Conservation (phyloP, 2,797 vertebrate species). For the Rhodeus uyekii region DNA sequence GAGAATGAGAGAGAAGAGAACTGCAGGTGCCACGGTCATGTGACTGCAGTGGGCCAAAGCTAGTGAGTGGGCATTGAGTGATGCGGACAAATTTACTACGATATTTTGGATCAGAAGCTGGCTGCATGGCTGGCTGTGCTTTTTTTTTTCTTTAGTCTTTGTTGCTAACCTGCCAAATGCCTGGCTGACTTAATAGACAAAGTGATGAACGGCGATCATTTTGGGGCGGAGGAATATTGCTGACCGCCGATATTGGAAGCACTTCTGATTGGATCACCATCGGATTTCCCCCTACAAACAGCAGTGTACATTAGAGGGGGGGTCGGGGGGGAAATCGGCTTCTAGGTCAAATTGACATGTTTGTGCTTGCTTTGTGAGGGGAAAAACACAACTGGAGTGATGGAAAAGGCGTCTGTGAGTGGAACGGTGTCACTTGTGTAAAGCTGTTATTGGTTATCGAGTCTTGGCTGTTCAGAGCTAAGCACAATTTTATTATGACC, state of each 20-base stretch:
- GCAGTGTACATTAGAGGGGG: slow-evolving; percentile 53
- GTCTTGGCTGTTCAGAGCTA: slow-evolving; percentile 15
- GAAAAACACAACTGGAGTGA: slow-evolving; percentile 44
- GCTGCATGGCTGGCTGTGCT: slow-evolving; percentile 6
- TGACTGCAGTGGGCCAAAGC: background rate
- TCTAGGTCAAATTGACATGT: slow-evolving; percentile 74
- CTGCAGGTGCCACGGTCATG: background rate
- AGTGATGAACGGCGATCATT: slow-evolving; percentile 78
- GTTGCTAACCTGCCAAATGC: slow-evolving; percentile 59
- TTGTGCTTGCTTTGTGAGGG: slow-evolving; percentile 64
- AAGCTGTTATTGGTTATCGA: slow-evolving; percentile 44
- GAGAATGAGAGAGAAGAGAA: slow-evolving; percentile 6
- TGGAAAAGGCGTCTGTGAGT: slow-evolving; percentile 10
- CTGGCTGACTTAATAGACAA: slow-evolving; percentile 61
- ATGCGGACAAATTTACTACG: slow-evolving; percentile 53
- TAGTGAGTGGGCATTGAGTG: slow-evolving; percentile 49
- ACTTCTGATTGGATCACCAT: slow-evolving; percentile 78
- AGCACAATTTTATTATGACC: slow-evolving; percentile 46
- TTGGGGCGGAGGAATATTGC: slow-evolving; percentile 68
- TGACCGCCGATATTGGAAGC: slow-evolving; percentile 72
- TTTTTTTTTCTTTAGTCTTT: slow-evolving; percentile 29
- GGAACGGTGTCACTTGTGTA: slow-evolving; percentile 29
- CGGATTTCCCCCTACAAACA: slow-evolving; percentile 71
- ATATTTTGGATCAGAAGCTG: slow-evolving; percentile 43
- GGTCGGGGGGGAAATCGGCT: slow-evolving; percentile 54